Evolutionary conservation across 1,140 invertebrate genomes (phyloP).

Genomic region (Himalopsyche phryganea): DNA sequence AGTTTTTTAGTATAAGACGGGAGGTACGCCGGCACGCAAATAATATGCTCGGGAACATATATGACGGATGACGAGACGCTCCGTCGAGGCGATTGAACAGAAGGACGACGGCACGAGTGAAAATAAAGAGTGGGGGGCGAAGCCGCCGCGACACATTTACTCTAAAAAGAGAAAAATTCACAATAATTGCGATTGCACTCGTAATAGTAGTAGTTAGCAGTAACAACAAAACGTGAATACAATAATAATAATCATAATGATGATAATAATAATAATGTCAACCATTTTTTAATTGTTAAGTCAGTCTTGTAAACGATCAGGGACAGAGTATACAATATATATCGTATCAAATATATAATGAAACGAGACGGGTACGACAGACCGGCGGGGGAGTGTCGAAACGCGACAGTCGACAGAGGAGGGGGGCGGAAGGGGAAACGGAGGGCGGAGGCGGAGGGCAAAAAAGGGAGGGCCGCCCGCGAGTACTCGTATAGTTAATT

Average conservation of each 20-base stretch:
- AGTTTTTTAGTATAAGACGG: too few relatives aligned
- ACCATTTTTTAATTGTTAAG: constrained; percentile 29
- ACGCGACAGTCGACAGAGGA: constrained; percentile 24
- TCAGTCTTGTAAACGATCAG: constrained; percentile 36
- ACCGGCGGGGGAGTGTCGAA: constrained; percentile 18
- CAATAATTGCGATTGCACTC: constrained; percentile 34
- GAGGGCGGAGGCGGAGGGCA: constrained; percentile 11
- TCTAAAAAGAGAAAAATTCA: constrained; percentile 29
- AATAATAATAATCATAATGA: constrained; percentile 21
- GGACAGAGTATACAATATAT: constrained; percentile 24
- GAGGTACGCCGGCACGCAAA: too few relatives aligned
- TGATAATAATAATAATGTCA: constrained; percentile 33
- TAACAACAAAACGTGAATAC: constrained; percentile 27
- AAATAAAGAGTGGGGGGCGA: constrained; percentile 14
- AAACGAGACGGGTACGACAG: constrained; percentile 6
- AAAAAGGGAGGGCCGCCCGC: constrained; percentile 22
- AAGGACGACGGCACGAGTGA: neutral
- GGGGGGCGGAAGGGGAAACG: neutral
- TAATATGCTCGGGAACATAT: neutral
- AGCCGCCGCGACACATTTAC: constrained; percentile 29
- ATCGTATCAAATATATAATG: constrained; percentile 5
- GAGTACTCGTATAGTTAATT: constrained; percentile 23
- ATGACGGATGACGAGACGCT: neutral
- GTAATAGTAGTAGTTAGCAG: neutral
- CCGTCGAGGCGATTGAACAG: neutral